phyloP scores from a whole-genome alignment of 2,797 vertebrate genomes.

The Orientallactaga sibirica region DNA sequence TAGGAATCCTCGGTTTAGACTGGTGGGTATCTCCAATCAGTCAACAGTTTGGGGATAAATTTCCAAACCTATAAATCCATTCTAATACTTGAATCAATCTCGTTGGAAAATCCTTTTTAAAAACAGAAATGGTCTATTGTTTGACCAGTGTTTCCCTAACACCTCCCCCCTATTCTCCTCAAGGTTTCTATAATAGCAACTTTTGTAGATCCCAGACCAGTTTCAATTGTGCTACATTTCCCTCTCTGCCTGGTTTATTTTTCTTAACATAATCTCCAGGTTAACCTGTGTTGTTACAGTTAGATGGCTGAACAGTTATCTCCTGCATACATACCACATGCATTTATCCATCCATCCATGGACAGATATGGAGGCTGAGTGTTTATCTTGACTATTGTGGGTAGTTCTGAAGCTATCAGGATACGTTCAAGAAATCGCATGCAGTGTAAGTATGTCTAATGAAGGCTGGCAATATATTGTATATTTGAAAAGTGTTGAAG shows the following conservation, averaged over 20 bases:
- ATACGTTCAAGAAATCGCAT: not conserved
- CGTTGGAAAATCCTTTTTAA: not conserved
- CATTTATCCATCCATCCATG: not conserved
- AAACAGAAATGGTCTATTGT: not conserved
- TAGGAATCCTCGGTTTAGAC: not conserved
- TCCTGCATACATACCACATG: not conserved
- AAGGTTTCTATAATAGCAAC: not conserved
- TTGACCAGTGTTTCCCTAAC: not conserved
- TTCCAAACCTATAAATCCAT: not conserved
- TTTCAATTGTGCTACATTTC: not conserved
- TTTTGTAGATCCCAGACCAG: not conserved
- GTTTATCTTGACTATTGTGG: not conserved
- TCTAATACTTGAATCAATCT: not conserved
- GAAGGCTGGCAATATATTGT: not conserved
- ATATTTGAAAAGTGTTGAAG: not conserved
- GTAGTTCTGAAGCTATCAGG: not conserved
- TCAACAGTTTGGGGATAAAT: not conserved
- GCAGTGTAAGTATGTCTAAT: no score
- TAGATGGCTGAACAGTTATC: not conserved
- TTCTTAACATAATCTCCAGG: not conserved
- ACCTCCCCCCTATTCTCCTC: not conserved
- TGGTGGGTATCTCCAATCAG: not conserved
- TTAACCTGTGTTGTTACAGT: not conserved
- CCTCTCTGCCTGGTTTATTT: not conserved
- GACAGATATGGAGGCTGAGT: no score